phyloP scores from a whole-genome alignment of 35 echinoderm and acorn worm species.

The Nesometra sesokonis region DNA sequence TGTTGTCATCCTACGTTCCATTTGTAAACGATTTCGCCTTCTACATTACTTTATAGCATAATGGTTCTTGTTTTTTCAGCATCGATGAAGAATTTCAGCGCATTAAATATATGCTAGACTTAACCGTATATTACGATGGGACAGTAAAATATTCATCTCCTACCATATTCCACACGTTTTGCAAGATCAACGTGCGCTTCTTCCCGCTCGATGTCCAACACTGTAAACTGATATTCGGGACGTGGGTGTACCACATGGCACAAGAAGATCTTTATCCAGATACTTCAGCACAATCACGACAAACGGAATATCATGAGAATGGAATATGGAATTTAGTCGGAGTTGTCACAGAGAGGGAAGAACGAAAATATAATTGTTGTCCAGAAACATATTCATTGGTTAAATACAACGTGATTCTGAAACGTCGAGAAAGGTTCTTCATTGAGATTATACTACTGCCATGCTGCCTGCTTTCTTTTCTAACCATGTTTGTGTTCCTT shows the following conservation, averaged over 20 bases:
- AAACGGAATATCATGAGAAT: neutral
- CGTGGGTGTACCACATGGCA: neutral
- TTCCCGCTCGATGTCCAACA: conserved; percentile 9
- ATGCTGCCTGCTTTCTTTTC: conserved; percentile 8
- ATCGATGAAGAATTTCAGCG: neutral
- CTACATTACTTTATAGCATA: no score
- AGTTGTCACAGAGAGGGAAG: neutral
- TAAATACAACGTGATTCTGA: neutral
- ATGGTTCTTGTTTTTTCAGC: neutral
- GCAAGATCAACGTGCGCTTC: neutral
- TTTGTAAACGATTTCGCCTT: no score
- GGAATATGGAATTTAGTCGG: neutral
- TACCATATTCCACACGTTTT: neutral
- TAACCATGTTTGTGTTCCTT: conserved; percentile 26
- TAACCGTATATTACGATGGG: neutral
- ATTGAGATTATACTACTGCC: conserved; percentile 19
- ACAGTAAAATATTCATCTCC: neutral
- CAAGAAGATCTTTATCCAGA: neutral
- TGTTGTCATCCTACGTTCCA: no score
- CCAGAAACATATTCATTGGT: neutral
- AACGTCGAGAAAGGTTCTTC: conserved; percentile 1
- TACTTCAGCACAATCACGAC: neutral
- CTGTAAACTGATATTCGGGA: neutral
- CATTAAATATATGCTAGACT: neutral
- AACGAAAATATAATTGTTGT: conserved; percentile 2